Percentiles rank a stretch among this genome's conserved stretches.
Conservation (phyloP, 53 echinoderm and acorn worm species). For the Paracentrotus lividus region DNA sequence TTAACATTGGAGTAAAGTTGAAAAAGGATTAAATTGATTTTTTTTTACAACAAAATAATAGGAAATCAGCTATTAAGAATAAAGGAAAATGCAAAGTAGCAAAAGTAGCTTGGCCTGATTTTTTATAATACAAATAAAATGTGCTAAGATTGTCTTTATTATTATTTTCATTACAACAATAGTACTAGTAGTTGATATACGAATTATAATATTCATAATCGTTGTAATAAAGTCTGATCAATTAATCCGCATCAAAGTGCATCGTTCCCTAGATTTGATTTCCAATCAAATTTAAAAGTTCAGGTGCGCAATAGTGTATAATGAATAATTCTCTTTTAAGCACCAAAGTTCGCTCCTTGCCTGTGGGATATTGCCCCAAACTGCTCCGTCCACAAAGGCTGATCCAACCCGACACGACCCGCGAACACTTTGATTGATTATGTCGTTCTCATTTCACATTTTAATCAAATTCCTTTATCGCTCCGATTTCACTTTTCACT, state of each 20-base stretch:
- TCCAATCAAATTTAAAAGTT: not conserved
- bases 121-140: too few relatives aligned
- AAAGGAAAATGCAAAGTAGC: too few relatives aligned
- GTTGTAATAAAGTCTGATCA: too few relatives aligned
- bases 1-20: too few relatives aligned
- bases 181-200: too few relatives aligned
- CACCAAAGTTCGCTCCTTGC: not conserved
- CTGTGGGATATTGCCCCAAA: not conserved
- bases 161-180: too few relatives aligned
- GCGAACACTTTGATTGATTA: slow-evolving; percentile 47
- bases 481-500: slow-evolving; percentile 53
- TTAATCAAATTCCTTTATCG: slow-evolving; percentile 53
- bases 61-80: too few relatives aligned
- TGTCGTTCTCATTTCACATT: slow-evolving; percentile 52
- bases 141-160: too few relatives aligned
- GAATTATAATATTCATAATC: too few relatives aligned
- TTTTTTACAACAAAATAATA: too few relatives aligned
- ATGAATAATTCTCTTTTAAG: not conserved
- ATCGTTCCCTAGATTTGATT: not conserved
- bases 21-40: too few relatives aligned
- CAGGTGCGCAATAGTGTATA: not conserved
- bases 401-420: slow-evolving; percentile 29
- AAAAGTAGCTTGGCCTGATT: too few relatives aligned
- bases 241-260: not conserved
- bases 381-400: not conserved